A percentile compares a stretch with the other conserved stretches of the same genome.
phyloP scores from a whole-genome alignment of 2,797 vertebrate genomes.

The Propithecus deckenii region DNA sequence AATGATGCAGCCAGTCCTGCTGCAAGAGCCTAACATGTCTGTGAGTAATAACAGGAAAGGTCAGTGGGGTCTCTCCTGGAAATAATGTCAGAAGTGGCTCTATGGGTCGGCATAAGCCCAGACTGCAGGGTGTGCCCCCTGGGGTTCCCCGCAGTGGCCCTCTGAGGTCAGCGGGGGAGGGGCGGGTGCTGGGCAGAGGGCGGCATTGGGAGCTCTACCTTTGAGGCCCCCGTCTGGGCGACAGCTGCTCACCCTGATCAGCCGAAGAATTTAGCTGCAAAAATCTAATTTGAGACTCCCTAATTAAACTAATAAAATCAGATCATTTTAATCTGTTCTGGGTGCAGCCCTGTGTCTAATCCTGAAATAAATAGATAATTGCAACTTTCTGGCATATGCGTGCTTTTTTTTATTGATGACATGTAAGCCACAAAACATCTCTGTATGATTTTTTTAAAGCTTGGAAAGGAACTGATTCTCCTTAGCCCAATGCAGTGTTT shows the following conservation, averaged over 20 bases:
- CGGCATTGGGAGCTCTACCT: background rate
- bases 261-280: conserved; percentile 74
- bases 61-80: background rate
- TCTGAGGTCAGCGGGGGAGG: background rate
- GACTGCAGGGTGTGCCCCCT: background rate
- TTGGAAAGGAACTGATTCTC: conserved; percentile 35
- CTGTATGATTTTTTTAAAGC: conserved; percentile 48
- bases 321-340: conserved; percentile 79
- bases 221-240: conserved; percentile 6
- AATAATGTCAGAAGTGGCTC: background rate
- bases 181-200: background rate
- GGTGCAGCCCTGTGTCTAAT: conserved; percentile 74
- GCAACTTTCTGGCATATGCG: conserved; percentile 64
- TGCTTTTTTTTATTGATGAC: conserved; percentile 61
- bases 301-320: conserved; percentile 78
- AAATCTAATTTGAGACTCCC: conserved; percentile 80
- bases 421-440: conserved; percentile 62
- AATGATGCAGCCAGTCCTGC: background rate
- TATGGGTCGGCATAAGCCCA: background rate
- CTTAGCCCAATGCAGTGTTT: background rate
- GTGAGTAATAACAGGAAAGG: background rate
- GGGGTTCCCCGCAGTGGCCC: background rate
- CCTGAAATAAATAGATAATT: conserved; percentile 78
- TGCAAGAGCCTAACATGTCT: background rate
- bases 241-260: conserved; percentile 68